Evolutionary conservation across 30 jellyfish, hydroid and myxozoan species (phyloP), one percentile per base, ranked within the genome.

Genomic region (Hydractinia echinata): DNA sequence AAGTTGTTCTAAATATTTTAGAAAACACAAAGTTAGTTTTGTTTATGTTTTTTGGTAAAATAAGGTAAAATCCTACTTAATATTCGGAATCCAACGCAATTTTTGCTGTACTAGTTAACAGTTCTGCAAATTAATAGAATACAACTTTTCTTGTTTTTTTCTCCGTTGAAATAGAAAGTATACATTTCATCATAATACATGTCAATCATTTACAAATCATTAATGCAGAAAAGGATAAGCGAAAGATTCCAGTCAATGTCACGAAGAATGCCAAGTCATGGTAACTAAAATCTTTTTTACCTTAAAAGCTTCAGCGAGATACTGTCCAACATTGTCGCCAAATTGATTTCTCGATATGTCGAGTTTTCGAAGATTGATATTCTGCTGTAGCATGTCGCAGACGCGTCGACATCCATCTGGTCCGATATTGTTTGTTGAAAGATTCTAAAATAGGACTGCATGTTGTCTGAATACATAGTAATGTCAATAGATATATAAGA

Each of bases 301-400:
- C 93, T 81, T 84, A n/a, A 89, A 53, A 5, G 95, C 97, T 55
- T 84, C 86, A 54, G 92, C 87, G 21, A 89, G 54, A 51, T 73
- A 61, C 4, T 66, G 72, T 4, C 97, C 97, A 80, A 81, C 85
- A 39, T 61, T 56, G 61, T 84, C 95, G 9, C 97, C 97, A 54
- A 89, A 82, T 20, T 81, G 71, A 71, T 89, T 89, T 5, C 81
- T 56, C 18, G 97, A 84, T 55, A 89, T 20, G 56, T 89, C 95
- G 5, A 89, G 67, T 73, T 53, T 76, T 48, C 53, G 51, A 21
- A 89, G 77, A 51, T 76, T 76, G 16, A 74, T 84, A 68, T 85
- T 89, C 20, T 67, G 68, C 16, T 81, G 89, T 14, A 89, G 85
- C 95, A 85, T 85, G 15, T 84, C 95, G 77, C 87, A 44, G 19